Percentiles rank a stretch among this genome's conserved stretches.
Conservation (phyloP, 2,113 vertebrate species). For the Trinectes maculatus region DNA sequence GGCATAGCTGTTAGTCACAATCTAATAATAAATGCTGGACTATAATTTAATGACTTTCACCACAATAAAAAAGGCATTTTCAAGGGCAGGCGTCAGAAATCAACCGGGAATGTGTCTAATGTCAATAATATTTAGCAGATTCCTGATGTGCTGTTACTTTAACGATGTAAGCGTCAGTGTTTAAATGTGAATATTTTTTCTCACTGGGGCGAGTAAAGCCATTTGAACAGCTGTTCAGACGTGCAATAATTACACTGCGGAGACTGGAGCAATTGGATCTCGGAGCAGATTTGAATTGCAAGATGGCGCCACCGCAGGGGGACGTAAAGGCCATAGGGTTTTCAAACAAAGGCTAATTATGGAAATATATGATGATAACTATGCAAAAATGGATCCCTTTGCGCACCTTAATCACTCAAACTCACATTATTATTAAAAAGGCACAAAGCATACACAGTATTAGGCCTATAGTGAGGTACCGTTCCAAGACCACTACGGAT, state of each 20-base stretch:
- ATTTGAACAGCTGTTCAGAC: slow-evolving; percentile 9
- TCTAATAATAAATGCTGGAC: slow-evolving; percentile 5
- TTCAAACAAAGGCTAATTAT: neutral
- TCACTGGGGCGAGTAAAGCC: neutral
- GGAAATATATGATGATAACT: neutral
- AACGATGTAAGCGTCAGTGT: neutral
- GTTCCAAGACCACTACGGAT: too few species aligned
- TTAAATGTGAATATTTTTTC: neutral
- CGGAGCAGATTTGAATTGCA: slow-evolving; percentile 8
- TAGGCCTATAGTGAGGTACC: neutral
- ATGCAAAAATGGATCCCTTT: neutral
- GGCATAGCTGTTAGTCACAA: slow-evolving; percentile 3
- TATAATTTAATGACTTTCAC: too few species aligned
- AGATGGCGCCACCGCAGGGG: neutral
- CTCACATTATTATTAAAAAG: too few species aligned
- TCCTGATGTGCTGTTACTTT: neutral
- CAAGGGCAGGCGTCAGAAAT: too few species aligned
- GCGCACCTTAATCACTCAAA: neutral
- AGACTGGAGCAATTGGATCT: slow-evolving; percentile 21
- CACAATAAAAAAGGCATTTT: too few species aligned
- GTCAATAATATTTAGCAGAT: neutral
- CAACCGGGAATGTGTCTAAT: neutral
- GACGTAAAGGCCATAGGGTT: neutral
- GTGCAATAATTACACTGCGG: slow-evolving; percentile 22
- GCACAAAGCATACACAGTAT: neutral